Base-by-base conservation (phyloP, 1,140 invertebrate species). In the Epicauta chinensis region DNA sequence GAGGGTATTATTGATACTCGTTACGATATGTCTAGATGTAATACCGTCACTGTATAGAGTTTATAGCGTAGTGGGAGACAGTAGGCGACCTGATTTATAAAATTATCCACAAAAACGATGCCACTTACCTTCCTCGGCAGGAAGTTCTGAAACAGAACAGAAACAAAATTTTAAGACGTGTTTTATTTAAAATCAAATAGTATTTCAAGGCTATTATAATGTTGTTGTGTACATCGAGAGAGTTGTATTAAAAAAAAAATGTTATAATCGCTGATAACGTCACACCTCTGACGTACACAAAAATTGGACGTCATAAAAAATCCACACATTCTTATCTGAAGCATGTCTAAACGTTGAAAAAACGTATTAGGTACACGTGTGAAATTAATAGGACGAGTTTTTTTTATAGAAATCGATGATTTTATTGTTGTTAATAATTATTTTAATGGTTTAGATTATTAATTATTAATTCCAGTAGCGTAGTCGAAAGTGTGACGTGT, bases 81-180 rank as follows among this genome's bases (percentile, higher is more conserved):
- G 23, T 23, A 23, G n/a, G n/a, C 7, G 23, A 23, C 23, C 23
- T 23, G 7, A 23, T 23, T 23, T 12, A 34, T 34, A 34, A 11
- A 34, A 34, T 34, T 4, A 34, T 34, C 3, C 6, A 6, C 5
- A 34, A n/a, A n/a, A n/a, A n/a, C n/a, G n/a, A 9, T 34, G 32
- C 1, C 6, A 74, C 77, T 82, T 73, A 76, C 82, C 84, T 78
- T 85, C 83, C 74, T 86, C 83, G 61, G 81, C 81, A 60, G 82
- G 83, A 67, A 87, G 75, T 77, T 86, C 84, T 86, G 80, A 53
- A 81, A 81, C 71, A 72, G 53, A 72, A 72, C 70, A 69, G 67
- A 58, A 68, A 66, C 50, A 60, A 37, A 48, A 14, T 39, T 16
- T 3, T 1, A 40, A 15, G 2, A 30, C 29, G 4, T 4, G 29